These are phyloP conservation scores for Grammomys surdaster DNA, from an alignment of 2,113 vertebrate species.

Conservation along the genomic window DNA sequence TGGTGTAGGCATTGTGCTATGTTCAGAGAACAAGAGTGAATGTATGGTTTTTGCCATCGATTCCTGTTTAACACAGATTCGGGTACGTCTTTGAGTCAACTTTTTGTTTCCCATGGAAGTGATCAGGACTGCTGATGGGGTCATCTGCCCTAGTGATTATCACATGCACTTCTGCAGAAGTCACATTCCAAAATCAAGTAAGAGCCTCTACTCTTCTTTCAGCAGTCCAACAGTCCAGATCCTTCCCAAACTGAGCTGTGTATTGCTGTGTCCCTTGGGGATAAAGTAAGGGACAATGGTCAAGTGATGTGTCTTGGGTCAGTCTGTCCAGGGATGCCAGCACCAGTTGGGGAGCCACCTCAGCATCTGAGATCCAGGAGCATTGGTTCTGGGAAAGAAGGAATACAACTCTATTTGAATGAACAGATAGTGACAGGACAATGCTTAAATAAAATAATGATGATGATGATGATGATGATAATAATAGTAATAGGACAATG, in stretches of 20 bases:
- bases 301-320: neutral
- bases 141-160: fast-evolving
- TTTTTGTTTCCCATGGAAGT: neutral
- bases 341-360: neutral
- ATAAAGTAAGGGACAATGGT: neutral
- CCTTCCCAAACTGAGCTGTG: neutral
- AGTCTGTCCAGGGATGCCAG: neutral
- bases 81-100: too few relatives aligned
- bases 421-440: neutral
- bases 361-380: neutral
- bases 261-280: too few relatives aligned
- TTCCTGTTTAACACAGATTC: neutral
- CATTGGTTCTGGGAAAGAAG: neutral
- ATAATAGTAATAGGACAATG: neutral
- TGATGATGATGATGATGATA: too few relatives aligned
- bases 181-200: neutral
- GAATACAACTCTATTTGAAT: neutral
- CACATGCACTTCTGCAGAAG: neutral
- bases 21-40: neutral
- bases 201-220: neutral
- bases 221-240: neutral
- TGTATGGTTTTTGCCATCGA: neutral
- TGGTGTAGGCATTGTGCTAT: neutral
- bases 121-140: neutral
- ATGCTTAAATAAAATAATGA: neutral